Percentiles rank a stretch among this genome's conserved stretches.
Conservation (phyloP, 2,888 invertebrate species). For the Cephalotes varians region DNA sequence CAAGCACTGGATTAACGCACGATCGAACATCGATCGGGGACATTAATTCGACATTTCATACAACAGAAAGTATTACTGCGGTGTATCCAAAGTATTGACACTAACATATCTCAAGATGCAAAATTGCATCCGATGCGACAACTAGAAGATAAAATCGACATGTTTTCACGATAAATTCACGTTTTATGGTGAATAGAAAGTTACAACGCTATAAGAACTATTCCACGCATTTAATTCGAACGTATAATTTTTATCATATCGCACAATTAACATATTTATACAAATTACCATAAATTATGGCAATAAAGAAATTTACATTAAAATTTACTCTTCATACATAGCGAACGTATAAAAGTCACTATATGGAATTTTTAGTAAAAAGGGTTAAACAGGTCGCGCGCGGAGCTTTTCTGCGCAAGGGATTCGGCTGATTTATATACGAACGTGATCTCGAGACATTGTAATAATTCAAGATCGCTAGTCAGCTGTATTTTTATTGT, state of each 20-base stretch:
- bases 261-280: not conserved
- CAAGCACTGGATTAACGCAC: constrained; percentile 50
- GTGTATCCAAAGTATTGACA: not conserved
- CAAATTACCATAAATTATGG: not conserved
- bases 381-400: not conserved
- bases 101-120: not conserved
- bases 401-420: not conserved
- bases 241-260: not conserved
- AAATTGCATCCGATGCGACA: not conserved
- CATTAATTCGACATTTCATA: constrained; percentile 27
- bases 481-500: not conserved
- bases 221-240: not conserved
- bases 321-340: not conserved
- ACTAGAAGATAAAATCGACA: not conserved
- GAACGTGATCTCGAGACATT: constrained; percentile 30
- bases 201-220: too few relatives aligned
- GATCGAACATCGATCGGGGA: constrained; percentile 45
- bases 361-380: not conserved
- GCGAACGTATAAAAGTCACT: not conserved
- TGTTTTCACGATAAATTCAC: not conserved
- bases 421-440: constrained; percentile 27
- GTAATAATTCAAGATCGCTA: constrained; percentile 42
- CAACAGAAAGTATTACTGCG: not conserved
- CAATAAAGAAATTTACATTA: not conserved
- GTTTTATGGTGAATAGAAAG: too few relatives aligned